Evolutionary conservation across 2,113 vertebrate genomes (phyloP).

Genomic region (Pungitius pungitius): DNA sequence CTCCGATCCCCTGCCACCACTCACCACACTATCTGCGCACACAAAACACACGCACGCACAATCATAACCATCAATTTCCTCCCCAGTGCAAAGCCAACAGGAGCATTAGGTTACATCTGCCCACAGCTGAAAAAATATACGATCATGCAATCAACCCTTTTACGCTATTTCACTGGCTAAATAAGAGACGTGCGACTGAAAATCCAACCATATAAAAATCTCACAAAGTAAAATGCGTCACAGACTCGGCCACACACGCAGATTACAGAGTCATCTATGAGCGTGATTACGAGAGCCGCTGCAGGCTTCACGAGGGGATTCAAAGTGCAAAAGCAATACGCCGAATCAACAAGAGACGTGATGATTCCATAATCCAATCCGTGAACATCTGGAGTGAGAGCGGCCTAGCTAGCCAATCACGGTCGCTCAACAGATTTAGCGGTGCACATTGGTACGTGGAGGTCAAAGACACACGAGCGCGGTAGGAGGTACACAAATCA

Average conservation of each 20-base stretch:
- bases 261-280: not conserved
- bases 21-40: conserved; percentile 39
- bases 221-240: conserved; percentile 12
- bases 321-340: conserved; percentile 57
- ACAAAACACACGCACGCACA: conserved; percentile 24
- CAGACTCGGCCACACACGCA: not conserved
- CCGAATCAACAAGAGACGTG: conserved; percentile 54
- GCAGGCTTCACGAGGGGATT: conserved; percentile 28
- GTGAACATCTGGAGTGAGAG: conserved; percentile 71
- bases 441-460: conserved; percentile 38
- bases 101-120: conserved; percentile 56
- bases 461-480: conserved; percentile 18
- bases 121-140: conserved; percentile 28
- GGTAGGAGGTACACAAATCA: conserved; percentile 14
- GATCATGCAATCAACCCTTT: conserved; percentile 16
- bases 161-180: not conserved
- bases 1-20: conserved; percentile 55
- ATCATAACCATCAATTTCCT: conserved; percentile 59
- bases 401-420: conserved; percentile 68
- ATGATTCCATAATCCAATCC: conserved; percentile 73
- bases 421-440: conserved; percentile 56
- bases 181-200: not conserved
- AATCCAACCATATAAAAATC: not conserved
- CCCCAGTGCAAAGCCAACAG: conserved; percentile 51
- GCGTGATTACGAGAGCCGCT: conserved; percentile 21